Evolutionary conservation across 2,113 vertebrate genomes (phyloP).

Genomic region (Pangasianodon hypophthalmus): DNA sequence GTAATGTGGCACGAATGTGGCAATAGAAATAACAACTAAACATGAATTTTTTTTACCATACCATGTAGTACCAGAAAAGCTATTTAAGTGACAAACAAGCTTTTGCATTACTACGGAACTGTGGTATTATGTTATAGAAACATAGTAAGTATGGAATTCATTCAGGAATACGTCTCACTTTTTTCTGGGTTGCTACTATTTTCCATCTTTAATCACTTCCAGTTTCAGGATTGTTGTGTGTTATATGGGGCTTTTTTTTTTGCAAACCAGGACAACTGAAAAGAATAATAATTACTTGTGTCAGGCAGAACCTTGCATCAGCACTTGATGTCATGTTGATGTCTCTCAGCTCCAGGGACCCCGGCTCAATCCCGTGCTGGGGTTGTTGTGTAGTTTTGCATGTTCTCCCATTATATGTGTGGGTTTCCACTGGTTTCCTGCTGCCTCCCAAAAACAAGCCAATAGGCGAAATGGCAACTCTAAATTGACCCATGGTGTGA

Average conservation of each 20-base stretch:
- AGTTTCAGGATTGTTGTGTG: background rate
- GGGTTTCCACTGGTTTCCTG: background rate
- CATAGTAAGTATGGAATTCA: background rate
- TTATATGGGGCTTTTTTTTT: background rate
- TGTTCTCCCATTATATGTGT: background rate
- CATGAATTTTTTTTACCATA: background rate
- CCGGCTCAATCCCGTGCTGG: background rate
- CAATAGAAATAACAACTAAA: background rate
- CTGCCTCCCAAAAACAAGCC: background rate
- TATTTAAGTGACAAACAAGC: background rate
- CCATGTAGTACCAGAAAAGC: background rate
- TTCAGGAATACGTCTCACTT: background rate
- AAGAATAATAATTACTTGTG: background rate
- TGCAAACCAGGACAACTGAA: background rate
- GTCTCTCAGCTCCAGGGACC: background rate
- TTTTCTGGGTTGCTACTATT: background rate
- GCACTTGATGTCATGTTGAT: background rate
- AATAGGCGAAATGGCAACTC: background rate
- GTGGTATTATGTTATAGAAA: background rate
- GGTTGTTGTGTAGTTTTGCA: background rate
- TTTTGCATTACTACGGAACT: background rate
- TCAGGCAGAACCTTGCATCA: background rate
- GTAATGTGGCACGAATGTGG: background rate
- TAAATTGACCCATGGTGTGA: background rate
- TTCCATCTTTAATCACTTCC: background rate